Evolutionary conservation across 35 echinoderm and acorn worm genomes (phyloP).

Genomic region (Apostichopus parvimensis): DNA sequence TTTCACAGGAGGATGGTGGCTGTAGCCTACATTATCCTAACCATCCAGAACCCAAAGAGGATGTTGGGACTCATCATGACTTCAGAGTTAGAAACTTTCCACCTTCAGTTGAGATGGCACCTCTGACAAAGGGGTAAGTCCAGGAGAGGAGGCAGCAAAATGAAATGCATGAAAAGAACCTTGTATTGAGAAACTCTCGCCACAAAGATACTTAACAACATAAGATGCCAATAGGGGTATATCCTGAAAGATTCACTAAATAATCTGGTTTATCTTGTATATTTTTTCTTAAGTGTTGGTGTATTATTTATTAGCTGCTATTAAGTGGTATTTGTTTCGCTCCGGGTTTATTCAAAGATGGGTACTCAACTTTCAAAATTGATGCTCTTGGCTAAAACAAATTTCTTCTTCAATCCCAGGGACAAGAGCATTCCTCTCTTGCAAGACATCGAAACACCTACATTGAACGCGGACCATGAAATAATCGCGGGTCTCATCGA

Average conservation of each 20-base stretch:
- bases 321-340: too few relatives aligned
- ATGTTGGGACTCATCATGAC: conserved; percentile 84
- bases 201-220: too few relatives aligned
- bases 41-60: conserved; percentile 78
- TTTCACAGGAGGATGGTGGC: neutral
- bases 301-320: too few relatives aligned
- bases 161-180: neutral
- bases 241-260: too few relatives aligned
- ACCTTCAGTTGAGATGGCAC: conserved; percentile 78
- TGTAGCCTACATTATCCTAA: conserved; percentile 34
- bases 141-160: neutral
- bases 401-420: conserved; percentile 27
- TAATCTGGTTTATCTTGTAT: too few relatives aligned
- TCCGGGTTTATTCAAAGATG: too few relatives aligned
- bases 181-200: neutral
- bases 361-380: too few relatives aligned
- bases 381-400: too few relatives aligned
- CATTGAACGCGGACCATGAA: conserved; percentile 63
- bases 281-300: too few relatives aligned
- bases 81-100: conserved; percentile 85
- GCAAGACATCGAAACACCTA: conserved; percentile 78
- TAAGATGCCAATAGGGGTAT: too few relatives aligned
- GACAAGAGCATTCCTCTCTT: conserved; percentile 90
- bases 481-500: conserved; percentile 70
- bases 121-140: conserved; percentile 87